phyloP scores from a whole-genome alignment of 2,113 vertebrate genomes.

The Empidonax alnorum region DNA sequence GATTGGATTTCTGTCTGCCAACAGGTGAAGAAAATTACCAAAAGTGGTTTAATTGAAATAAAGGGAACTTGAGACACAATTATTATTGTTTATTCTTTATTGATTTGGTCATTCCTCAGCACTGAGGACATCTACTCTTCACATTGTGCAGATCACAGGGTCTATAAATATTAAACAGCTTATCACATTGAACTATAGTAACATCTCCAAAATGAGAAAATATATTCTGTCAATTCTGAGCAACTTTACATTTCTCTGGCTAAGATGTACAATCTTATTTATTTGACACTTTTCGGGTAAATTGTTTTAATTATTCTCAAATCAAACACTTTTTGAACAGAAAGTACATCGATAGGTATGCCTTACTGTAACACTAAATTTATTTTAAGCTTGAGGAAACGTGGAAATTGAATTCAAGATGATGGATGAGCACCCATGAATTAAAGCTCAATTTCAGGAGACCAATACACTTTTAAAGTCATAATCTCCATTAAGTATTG shows the following conservation, averaged over 20 bases:
- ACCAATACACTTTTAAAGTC: background rate
- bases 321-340: background rate
- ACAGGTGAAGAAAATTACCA: background rate
- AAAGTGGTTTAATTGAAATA: background rate
- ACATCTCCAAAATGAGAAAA: background rate
- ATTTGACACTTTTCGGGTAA: background rate
- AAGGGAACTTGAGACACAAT: background rate
- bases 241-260: background rate
- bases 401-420: background rate
- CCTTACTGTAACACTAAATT: background rate
- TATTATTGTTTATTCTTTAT: background rate
- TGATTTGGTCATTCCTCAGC: background rate
- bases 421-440: background rate
- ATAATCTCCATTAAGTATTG: background rate
- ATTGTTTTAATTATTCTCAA: background rate
- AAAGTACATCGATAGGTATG: background rate
- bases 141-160: background rate
- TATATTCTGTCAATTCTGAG: background rate
- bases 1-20: background rate
- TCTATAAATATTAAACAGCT: background rate
- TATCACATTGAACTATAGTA: background rate
- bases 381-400: background rate
- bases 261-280: background rate
- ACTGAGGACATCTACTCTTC: background rate
- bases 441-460: background rate